Conservation (phyloP, 2,888 invertebrate species). For the Paralinhomoeus sp. region DNA sequence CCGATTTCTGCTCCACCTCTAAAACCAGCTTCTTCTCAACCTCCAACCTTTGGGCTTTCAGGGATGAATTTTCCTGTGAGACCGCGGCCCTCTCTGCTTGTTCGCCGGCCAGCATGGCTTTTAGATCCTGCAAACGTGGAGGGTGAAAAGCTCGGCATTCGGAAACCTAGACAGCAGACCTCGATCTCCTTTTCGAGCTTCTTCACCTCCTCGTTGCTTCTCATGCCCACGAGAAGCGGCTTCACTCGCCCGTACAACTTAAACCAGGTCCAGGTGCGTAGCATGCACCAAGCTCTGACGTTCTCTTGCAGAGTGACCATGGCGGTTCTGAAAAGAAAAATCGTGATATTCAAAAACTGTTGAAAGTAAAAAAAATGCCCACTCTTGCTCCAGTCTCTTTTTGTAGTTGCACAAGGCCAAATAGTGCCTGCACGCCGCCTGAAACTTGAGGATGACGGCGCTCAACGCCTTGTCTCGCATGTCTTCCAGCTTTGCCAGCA, state of each 20-base stretch:
- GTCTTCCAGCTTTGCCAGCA: conserved; percentile 98
- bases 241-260: conserved; percentile 95
- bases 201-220: conserved; percentile 93
- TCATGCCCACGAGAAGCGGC: conserved; percentile 87
- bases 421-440: conserved; percentile 7
- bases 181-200: too few relatives aligned
- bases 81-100: too few relatives aligned
- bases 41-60: too few relatives aligned
- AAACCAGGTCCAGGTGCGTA: conserved; percentile 99
- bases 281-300: conserved; percentile 88
- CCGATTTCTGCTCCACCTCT: too few relatives aligned
- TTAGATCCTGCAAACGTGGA: too few relatives aligned
- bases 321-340: background rate
- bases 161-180: too few relatives aligned
- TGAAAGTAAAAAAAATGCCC: background rate
- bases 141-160: too few relatives aligned
- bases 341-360: too few relatives aligned
- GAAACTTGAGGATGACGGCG: conserved; percentile 69
- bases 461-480: conserved; percentile 83
- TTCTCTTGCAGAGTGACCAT: conserved; percentile 53
- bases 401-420: conserved; percentile 47
- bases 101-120: too few relatives aligned
- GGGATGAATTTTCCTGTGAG: too few relatives aligned
- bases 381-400: conserved; percentile 16
- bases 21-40: too few relatives aligned